Evolutionary conservation across 1,140 invertebrate genomes (phyloP).

Genomic region (Drosophila seguyi): DNA sequence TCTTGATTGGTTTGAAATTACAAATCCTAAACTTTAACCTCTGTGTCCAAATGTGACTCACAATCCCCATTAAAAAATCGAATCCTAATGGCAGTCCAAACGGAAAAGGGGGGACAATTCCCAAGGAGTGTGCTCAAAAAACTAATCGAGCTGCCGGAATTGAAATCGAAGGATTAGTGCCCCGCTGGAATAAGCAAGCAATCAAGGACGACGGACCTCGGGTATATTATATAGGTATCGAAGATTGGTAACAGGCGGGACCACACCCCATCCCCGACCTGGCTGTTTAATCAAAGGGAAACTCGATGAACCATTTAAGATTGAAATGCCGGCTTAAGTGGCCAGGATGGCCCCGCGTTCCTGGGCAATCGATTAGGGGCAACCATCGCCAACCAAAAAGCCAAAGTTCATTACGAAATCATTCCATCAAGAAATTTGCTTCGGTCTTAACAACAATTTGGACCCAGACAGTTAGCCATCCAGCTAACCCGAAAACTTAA

Average conservation of each 20-base stretch:
- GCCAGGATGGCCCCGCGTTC: neutral
- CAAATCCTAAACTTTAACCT: neutral
- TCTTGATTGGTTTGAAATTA: no score
- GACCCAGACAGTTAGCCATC: neutral
- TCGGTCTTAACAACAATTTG: slow-evolving; percentile 25
- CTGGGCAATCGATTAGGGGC: slow-evolving; percentile 17
- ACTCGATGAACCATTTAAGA: slow-evolving; percentile 41
- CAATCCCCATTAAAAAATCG: neutral
- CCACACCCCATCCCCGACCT: no score
- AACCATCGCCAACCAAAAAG: slow-evolving; percentile 12
- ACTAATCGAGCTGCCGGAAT: slow-evolving; percentile 4
- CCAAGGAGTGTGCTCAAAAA: neutral
- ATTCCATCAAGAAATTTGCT: slow-evolving; percentile 36
- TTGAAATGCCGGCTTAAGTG: slow-evolving; percentile 24
- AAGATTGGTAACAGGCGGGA: neutral
- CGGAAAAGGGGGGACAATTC: neutral
- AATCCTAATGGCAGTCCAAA: neutral
- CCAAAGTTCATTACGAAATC: slow-evolving; percentile 38
- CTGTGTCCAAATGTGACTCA: neutral
- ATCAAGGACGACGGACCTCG: neutral
- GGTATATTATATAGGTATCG: neutral
- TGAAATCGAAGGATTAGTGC: neutral
- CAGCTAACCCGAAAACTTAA: slow-evolving; percentile 13
- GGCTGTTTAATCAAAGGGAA: slow-evolving; percentile 38
- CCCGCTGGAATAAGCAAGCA: neutral